Evolutionary conservation across 2,888 invertebrate species (phyloP), one percentile per base, ranked within the genome.

Genomic region (Synergus umbraculus): DNA sequence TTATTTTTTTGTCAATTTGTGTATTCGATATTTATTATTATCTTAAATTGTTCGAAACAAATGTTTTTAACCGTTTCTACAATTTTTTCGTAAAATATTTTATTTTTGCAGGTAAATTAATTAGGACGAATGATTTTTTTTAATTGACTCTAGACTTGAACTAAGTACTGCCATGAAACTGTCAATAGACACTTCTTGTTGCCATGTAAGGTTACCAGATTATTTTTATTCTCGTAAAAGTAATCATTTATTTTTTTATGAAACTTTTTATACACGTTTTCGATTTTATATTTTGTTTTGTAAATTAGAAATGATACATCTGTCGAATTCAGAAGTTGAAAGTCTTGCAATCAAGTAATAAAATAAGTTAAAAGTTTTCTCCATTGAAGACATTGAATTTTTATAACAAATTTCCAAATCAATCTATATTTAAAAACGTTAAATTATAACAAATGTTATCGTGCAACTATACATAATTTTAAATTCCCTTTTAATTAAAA

Each of bases 161-260:
- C 9, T 58, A 22, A 22, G 22, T 22, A 58, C 58, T 58, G 18
- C 18, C 58, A 58, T 58, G 18, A 0, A 58, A 58, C 18, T 9
- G 54, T 54, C 18, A 18, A 9, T 58, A 10, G 18, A 58, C 18
- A 58, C 58, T 58, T 18, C 2, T 10, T 58, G 58, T 10, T 58
- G 44, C 5, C 37, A 37, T 58, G 44, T 13, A 78, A 69, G 13
- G 67, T 65, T 65, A n/a, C 41, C 65, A 65, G 76, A 46, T 29
- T 22, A 54, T 37, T 60, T 58, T 77, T 65, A 77, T 13, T 58
- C 58, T 18, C 10, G 4, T 18, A n/a, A 18, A 58, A 18, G 18
- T 9, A 54, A n/a, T 44, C 10, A 54, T 54, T n/a, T 49, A n/a
- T 8, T n/a, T 54, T 3, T 54, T n/a, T 54, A 54, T n/a, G 3